Evolutionary conservation across 2,113 vertebrate genomes (phyloP).

Genomic region (Pteruthius melanotis): DNA sequence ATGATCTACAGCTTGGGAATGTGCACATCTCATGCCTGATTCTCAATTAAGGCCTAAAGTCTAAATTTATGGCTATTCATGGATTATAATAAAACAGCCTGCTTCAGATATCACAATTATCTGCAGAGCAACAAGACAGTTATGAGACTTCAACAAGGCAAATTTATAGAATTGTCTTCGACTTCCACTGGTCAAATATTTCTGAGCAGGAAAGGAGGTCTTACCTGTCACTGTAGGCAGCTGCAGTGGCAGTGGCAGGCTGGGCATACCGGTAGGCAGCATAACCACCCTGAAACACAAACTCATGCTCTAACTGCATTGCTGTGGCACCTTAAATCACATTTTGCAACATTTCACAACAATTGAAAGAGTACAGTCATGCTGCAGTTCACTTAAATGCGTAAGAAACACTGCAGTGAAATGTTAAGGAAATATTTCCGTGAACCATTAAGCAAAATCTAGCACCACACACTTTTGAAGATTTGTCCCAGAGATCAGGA

Average conservation of each 20-base stretch:
- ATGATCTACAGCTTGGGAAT: conserved; percentile 9
- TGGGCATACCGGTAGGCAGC: conserved; percentile 96
- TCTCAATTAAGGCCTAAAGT: conserved; percentile 30
- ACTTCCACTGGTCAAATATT: conserved; percentile 15
- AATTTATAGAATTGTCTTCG: background rate
- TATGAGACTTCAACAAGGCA: conserved; percentile 67
- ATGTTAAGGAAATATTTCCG: background rate
- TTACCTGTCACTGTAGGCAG: conserved; percentile 99
- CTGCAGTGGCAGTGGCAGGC: conserved; percentile 92
- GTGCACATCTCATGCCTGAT: background rate
- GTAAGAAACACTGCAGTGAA: background rate
- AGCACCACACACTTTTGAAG: background rate
- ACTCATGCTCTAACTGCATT: conserved; percentile 38
- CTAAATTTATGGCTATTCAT: conserved; percentile 34
- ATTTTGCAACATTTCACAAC: background rate
- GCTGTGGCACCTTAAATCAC: background rate
- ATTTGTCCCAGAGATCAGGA: background rate
- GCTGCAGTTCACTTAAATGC: conserved; percentile 2
- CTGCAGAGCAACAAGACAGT: conserved; percentile 60
- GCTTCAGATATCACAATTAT: conserved; percentile 37
- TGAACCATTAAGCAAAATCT: background rate
- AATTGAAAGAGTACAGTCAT: background rate
- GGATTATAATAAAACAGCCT: conserved; percentile 38
- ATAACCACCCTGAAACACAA: conserved; percentile 90
- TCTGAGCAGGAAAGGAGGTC: conserved; percentile 22